These are phyloP conservation scores for Anthopleura xanthogrammica DNA, from an alignment of 92 coral and sea anemone species.

Conservation along the genomic window DNA sequence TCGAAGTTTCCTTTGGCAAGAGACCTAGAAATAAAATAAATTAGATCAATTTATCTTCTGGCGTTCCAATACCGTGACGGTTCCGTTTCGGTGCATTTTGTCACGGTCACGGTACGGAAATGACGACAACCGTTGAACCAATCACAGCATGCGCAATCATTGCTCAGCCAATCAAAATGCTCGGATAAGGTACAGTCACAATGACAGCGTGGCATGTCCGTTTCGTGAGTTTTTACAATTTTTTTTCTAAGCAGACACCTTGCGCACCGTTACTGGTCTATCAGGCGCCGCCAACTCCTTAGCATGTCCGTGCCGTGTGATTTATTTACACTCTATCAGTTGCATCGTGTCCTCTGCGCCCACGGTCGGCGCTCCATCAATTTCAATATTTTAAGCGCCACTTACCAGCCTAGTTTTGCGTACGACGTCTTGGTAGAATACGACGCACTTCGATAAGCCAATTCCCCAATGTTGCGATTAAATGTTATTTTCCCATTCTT, in stretches of 20 bases:
- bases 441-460: constrained; percentile 25
- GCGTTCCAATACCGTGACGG: not conserved
- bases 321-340: too few relatives aligned
- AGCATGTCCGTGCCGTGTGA: too few relatives aligned
- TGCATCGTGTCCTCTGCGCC: too few relatives aligned
- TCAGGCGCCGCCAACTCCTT: too few relatives aligned
- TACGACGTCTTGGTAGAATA: constrained; percentile 71
- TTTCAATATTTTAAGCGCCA: not conserved
- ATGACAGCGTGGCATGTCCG: too few relatives aligned
- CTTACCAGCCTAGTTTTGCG: constrained; percentile 94
- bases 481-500: not conserved
- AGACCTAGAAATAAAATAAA: constrained; percentile 41
- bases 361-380: not conserved
- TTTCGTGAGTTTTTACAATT: too few relatives aligned
- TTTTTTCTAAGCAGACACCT: too few relatives aligned
- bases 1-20: constrained; percentile 66
- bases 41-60: too few relatives aligned
- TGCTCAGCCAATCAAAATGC: not conserved
- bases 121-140: not conserved
- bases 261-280: too few relatives aligned
- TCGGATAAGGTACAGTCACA: too few relatives aligned
- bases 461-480: not conserved
- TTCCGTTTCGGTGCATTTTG: not conserved
- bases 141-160: not conserved
- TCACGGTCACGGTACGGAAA: not conserved